Evolutionary conservation across 2,113 vertebrate genomes (phyloP).

Genomic region (Prietella phreatophila): DNA sequence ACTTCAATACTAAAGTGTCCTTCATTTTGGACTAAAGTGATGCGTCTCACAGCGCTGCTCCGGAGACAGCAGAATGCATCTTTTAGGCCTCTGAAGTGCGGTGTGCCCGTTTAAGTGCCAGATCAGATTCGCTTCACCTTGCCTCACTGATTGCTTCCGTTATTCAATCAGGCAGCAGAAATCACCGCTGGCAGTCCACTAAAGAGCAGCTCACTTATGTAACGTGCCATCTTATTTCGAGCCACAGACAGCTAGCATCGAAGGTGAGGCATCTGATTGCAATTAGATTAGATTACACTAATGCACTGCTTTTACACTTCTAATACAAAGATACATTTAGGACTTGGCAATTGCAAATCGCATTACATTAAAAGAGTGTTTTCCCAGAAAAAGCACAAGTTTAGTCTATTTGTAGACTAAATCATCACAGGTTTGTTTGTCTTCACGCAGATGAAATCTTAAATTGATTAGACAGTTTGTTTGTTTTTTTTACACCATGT

Average conservation of each 20-base stretch:
- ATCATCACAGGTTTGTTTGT: background rate
- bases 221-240: background rate
- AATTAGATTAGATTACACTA: constrained; percentile 34
- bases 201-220: constrained; percentile 28
- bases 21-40: constrained; percentile 1
- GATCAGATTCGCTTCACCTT: constrained; percentile 33
- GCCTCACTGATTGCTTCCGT: constrained; percentile 31
- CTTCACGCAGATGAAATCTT: background rate
- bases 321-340: constrained; percentile 17
- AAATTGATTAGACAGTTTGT: background rate
- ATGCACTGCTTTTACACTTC: constrained; percentile 10
- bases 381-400: background rate
- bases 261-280: constrained; percentile 16
- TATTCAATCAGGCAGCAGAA: constrained; percentile 30
- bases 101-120: constrained; percentile 6
- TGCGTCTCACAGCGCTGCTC: constrained; percentile 20
- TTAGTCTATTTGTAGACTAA: background rate
- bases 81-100: constrained; percentile 20
- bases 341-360: background rate
- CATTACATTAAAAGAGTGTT: constrained; percentile 16
- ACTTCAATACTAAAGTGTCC: background rate
- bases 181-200: background rate
- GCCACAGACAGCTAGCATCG: constrained; percentile 5
- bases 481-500: background rate
- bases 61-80: background rate